A percentile compares a stretch with the other conserved stretches of the same genome.
These are phyloP conservation scores for Brachirus orientalis DNA, from an alignment of 2,113 vertebrate species.

Conservation along the genomic window DNA sequence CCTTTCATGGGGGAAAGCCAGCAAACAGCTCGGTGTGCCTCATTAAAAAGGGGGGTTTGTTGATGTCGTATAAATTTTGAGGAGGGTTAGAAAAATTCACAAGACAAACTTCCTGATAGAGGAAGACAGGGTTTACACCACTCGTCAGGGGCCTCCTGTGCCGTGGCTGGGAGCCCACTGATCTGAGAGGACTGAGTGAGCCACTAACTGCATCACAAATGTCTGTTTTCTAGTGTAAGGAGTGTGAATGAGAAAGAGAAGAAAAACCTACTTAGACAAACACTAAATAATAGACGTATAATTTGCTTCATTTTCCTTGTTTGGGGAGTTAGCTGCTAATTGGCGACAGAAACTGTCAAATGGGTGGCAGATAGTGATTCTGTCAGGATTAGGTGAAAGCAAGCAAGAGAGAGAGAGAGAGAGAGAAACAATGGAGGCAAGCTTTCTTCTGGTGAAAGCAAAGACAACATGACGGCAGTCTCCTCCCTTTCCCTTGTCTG, in stretches of 20 bases:
- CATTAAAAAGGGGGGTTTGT: slow-evolving; percentile 78
- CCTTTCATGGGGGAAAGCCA: slow-evolving; percentile 86
- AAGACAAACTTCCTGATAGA: slow-evolving; percentile 93
- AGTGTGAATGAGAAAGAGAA: slow-evolving; percentile 60
- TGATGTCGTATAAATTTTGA: slow-evolving; percentile 74
- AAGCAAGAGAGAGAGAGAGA: slow-evolving; percentile 18
- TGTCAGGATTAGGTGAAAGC: slow-evolving; percentile 93
- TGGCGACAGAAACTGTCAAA: slow-evolving; percentile 99
- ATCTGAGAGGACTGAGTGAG: slow-evolving; percentile 69
- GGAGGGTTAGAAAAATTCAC: slow-evolving; percentile 81
- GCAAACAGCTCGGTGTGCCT: slow-evolving; percentile 77
- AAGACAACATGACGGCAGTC: slow-evolving; percentile 83
- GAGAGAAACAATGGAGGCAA: slow-evolving; percentile 45
- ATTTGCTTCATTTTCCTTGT: slow-evolving; percentile 84
- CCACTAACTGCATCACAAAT: slow-evolving; percentile 82
- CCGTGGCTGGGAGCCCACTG: slow-evolving; percentile 59
- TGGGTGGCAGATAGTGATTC: slow-evolving; percentile 94
- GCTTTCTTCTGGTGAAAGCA: slow-evolving; percentile 90
- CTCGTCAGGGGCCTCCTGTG: slow-evolving; percentile 85
- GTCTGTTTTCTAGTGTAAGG: slow-evolving; percentile 84
- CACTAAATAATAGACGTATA: slow-evolving; percentile 83
- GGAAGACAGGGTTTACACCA: slow-evolving; percentile 88
- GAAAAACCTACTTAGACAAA: slow-evolving; percentile 73
- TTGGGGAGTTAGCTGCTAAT: slow-evolving; percentile 99
- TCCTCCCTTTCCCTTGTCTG: slow-evolving; percentile 85